Evolutionary conservation across 2,888 invertebrate genomes (phyloP).

Genomic region (Phymatocera aterrima): DNA sequence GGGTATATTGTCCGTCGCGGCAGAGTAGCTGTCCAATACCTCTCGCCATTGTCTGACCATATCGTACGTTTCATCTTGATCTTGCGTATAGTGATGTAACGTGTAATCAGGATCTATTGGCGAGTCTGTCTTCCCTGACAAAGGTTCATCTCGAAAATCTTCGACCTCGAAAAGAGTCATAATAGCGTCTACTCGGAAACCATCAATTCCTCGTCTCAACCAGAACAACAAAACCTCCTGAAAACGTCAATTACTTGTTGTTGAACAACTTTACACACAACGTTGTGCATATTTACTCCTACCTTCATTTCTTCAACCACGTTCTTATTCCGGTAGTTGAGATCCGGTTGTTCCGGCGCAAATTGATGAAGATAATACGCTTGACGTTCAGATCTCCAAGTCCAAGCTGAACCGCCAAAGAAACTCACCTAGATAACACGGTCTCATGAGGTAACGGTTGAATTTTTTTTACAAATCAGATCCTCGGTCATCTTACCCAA

Average conservation of each 20-base stretch:
- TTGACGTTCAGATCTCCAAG: conserved; percentile 80
- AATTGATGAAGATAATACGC: conserved; percentile 90
- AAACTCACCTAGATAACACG: conserved; percentile 76
- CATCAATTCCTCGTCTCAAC: conserved; percentile 85
- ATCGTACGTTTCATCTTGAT: conserved; percentile 78
- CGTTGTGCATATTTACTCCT: neutral
- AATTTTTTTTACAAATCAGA: neutral
- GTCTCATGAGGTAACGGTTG: neutral
- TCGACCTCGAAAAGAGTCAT: conserved; percentile 75
- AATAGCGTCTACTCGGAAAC: conserved; percentile 84
- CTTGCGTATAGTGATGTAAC: conserved; percentile 79
- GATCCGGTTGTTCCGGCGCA: conserved; percentile 84
- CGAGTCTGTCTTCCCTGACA: conserved; percentile 72
- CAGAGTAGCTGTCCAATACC: conserved; percentile 76
- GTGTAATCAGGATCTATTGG: conserved; percentile 77
- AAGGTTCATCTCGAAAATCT: conserved; percentile 77
- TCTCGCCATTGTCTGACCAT: conserved; percentile 78
- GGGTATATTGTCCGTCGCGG: conserved; percentile 39
- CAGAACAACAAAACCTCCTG: conserved; percentile 82
- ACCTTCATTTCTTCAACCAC: conserved; percentile 83
- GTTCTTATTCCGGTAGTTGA: conserved; percentile 84
- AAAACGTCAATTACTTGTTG: conserved; percentile 4
- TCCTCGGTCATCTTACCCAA: conserved; percentile 82
- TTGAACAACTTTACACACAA: neutral
- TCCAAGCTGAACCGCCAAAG: conserved; percentile 86